Evolutionary conservation across 2,113 vertebrate genomes (phyloP), one percentile per base, ranked within the genome.

Genomic region (Oceanodroma tethys): DNA sequence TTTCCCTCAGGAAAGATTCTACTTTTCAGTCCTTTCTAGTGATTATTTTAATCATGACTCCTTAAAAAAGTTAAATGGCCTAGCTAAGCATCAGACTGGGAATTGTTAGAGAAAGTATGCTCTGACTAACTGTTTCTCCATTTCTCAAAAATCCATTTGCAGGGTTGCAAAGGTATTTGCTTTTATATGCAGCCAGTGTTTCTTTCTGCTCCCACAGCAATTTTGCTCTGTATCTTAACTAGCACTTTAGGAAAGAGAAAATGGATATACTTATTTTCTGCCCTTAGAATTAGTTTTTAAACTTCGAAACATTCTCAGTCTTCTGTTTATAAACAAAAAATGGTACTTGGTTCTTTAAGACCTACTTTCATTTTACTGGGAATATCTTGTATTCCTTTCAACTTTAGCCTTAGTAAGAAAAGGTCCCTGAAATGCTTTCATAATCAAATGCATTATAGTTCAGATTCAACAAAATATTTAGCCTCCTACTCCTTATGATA

Each of bases 1-100:
- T 58, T 86, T 92, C 62, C 34, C 75, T 53, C 11, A 53, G 71
- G 82, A 88, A 90, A 81, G 12, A 90, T 42, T 76, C 36, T 66
- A 72, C 22, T 92, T 88, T 70, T 70, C 45, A 65, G 48, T 58
- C 58, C 40, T 87, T 84, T 88, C 74, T 66, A 73, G 87, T 38
- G 83, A 94, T 82, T 90, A 90, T 76, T 96, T 95, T 93, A 90
- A 95, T 92, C 48, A 86, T 62, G 53, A 66, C 62, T 87, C 40
- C 72, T 65, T 66, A 43, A 75, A 94, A 80, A 55, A 60, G 30
- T 65, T 81, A 86, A 95, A 94, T 80, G 65, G 34, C 43, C 56
- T 80, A 89, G 43, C 81, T 94, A 87, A 93, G 90, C 76, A 80
- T 85, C 91, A 85, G 56, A 89, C 42, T 38, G 81, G 74, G 92